phyloP scores from a whole-genome alignment of 2,113 vertebrate genomes.

The Otus sunia region DNA sequence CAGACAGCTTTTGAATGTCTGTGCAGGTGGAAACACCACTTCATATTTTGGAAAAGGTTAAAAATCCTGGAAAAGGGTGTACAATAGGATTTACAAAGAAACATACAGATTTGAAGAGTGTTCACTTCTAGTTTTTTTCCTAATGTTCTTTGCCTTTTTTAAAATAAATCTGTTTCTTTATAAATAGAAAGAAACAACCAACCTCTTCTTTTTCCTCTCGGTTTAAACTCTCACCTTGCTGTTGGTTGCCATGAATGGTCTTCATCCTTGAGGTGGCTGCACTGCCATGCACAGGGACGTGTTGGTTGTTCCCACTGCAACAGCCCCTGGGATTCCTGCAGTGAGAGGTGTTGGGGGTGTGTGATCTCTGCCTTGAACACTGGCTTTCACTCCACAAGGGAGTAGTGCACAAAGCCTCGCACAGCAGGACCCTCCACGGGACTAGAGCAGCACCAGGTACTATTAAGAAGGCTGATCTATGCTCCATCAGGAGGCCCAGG shows the following conservation, averaged over 20 bases:
- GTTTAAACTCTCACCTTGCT: neutral
- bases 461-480: too few species aligned
- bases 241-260: neutral
- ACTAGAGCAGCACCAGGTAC: neutral
- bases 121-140: neutral
- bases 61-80: neutral
- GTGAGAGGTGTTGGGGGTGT: neutral
- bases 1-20: neutral
- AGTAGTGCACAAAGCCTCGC: neutral
- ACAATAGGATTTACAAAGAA: neutral
- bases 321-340: neutral
- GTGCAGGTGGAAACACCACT: neutral
- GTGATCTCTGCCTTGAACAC: rapidly evolving
- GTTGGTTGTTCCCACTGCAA: neutral
- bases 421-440: neutral
- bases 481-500: neutral
- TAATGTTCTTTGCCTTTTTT: neutral
- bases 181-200: neutral
- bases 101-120: neutral
- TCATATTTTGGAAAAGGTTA: neutral
- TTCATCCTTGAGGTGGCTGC: neutral
- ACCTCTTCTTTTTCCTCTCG: neutral
- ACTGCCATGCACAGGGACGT: too few species aligned
- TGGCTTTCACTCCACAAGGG: neutral
- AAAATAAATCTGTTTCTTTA: neutral